A percentile compares a stretch with the other conserved stretches of the same genome.
Evolutionary conservation across 2,888 invertebrate species (phyloP).

Genomic region (Dasysyrphus tricinctus): DNA sequence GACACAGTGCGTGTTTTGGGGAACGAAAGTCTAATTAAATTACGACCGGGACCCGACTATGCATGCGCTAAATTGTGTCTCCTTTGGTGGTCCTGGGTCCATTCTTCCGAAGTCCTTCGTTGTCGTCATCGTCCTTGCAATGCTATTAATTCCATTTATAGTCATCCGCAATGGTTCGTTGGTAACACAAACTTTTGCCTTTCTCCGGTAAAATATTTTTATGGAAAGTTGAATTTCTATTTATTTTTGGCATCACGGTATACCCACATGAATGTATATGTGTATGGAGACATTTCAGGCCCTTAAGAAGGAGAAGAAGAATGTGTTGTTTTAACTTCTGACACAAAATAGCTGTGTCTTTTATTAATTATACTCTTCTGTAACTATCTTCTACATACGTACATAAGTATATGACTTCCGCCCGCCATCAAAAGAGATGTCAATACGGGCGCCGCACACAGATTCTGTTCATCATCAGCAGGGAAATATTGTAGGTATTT

Average conservation of each 20-base stretch:
- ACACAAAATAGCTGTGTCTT: constrained; percentile 29
- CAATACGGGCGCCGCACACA: not conserved
- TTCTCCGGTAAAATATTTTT: not conserved
- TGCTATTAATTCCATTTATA: constrained; percentile 19
- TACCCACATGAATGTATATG: not conserved
- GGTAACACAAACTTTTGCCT: constrained; percentile 7
- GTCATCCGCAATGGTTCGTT: constrained; percentile 21
- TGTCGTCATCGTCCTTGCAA: not conserved
- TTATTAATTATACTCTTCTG: constrained; percentile 45
- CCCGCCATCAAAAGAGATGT: constrained; percentile 4
- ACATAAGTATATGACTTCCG: not conserved
- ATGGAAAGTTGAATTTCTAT: constrained; percentile 24
- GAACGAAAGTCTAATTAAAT: constrained; percentile 57
- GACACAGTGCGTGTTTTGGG: constrained; percentile 43
- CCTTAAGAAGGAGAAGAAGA: not conserved
- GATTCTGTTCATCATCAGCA: not conserved
- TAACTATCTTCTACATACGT: not conserved
- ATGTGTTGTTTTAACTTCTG: constrained; percentile 24
- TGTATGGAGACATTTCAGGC: not conserved
- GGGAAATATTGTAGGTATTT: constrained; percentile 3
- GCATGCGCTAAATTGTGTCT: constrained; percentile 28
- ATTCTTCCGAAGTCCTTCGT: not conserved
- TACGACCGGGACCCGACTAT: constrained; percentile 37
- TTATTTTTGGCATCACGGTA: constrained; percentile 27
- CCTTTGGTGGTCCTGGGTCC: not conserved